A percentile compares a stretch with the other conserved stretches of the same genome.
Conservation (phyloP, 2,888 invertebrate species). For the Antitype chi region DNA sequence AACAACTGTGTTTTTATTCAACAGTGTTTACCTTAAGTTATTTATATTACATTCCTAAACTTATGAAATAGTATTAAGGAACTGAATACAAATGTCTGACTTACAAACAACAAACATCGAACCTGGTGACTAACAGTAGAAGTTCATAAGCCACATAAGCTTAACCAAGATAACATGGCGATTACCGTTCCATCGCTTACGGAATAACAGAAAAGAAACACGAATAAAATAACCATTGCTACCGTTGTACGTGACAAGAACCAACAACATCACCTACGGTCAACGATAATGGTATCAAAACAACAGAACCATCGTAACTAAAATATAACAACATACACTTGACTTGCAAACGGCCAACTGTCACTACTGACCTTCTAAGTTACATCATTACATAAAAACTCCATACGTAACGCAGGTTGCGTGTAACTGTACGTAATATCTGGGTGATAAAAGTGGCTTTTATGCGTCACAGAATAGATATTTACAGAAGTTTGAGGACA, state of each 20-base stretch:
- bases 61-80: neutral
- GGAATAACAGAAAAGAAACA: conserved; percentile 8
- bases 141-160: neutral
- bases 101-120: neutral
- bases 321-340: conserved; percentile 32
- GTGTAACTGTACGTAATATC: conserved; percentile 47
- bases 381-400: conserved; percentile 54
- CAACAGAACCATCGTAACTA: conserved; percentile 24
- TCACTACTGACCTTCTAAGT: conserved; percentile 42
- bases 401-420: conserved; percentile 43
- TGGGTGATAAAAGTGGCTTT: conserved; percentile 62
- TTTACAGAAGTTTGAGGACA: neutral
- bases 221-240: conserved; percentile 3
- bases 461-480: conserved; percentile 12
- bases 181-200: conserved; percentile 1
- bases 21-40: neutral
- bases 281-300: conserved; percentile 26
- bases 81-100: neutral
- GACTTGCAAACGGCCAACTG: conserved; percentile 42
- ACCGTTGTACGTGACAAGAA: conserved; percentile 10
- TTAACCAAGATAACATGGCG: neutral
- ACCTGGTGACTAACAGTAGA: neutral
- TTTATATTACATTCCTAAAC: neutral
- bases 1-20: conserved; percentile 25
- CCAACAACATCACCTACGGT: neutral